Conservation (phyloP, 1,140 invertebrate species). For the Forficula auricularia region DNA sequence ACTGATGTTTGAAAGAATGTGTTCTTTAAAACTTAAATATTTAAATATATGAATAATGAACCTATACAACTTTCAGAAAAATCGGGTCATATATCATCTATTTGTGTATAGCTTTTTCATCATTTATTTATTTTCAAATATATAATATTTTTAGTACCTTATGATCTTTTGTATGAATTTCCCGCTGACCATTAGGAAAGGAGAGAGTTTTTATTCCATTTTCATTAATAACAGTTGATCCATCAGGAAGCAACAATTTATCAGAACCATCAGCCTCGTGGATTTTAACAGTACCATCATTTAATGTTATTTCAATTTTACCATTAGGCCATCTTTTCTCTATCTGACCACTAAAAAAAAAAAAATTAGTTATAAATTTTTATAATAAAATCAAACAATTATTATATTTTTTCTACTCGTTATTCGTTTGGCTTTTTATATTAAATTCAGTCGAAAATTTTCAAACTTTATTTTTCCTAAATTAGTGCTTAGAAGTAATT, state of each 20-base stretch:
- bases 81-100: background rate
- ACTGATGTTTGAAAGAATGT: background rate
- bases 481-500: too few relatives aligned
- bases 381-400: too few relatives aligned
- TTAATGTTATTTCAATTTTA: constrained; percentile 61
- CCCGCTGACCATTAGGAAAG: constrained; percentile 71
- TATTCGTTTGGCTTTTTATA: too few relatives aligned
- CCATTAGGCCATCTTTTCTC: constrained; percentile 66
- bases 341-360: constrained; percentile 52
- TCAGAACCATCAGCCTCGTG: constrained; percentile 44
- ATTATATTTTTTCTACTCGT: too few relatives aligned
- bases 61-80: background rate
- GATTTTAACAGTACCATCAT: constrained; percentile 43
- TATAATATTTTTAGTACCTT: constrained; percentile 39
- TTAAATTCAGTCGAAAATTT: too few relatives aligned
- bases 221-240: constrained; percentile 40
- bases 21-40: background rate
- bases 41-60: background rate
- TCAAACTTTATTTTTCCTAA: too few relatives aligned
- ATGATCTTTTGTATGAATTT: constrained; percentile 66
- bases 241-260: constrained; percentile 54
- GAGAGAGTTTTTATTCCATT: constrained; percentile 48
- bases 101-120: background rate
- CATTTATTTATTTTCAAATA: background rate
- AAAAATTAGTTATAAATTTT: constrained; percentile 2